Evolutionary conservation across 2,113 vertebrate genomes (phyloP).

Genomic region (Suncus etruscus): DNA sequence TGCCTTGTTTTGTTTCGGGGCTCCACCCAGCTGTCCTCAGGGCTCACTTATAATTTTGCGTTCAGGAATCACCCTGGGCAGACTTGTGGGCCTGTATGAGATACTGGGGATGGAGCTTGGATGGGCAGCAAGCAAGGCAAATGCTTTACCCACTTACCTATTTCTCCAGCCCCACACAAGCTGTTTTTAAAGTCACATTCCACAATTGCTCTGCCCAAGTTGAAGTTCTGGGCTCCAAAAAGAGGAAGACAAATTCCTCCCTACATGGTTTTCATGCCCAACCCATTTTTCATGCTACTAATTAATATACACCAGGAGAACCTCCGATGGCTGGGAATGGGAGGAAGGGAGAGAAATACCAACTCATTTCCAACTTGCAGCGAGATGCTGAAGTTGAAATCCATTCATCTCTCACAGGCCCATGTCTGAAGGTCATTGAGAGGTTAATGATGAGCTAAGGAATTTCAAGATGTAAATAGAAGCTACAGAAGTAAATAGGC

Average conservation of each 20-base stretch:
- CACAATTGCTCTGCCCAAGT: not conserved
- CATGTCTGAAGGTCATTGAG: slow-evolving; percentile 73
- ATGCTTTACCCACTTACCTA: too few relatives aligned
- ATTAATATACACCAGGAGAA: slow-evolving; percentile 1
- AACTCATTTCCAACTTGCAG: slow-evolving; percentile 29
- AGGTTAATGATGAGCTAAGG: slow-evolving; percentile 74
- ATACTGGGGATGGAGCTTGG: too few relatives aligned
- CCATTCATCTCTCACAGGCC: slow-evolving; percentile 68
- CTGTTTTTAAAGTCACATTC: too few relatives aligned
- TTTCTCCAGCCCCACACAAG: too few relatives aligned
- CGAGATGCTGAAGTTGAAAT: slow-evolving; percentile 39
- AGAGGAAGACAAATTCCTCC: not conserved
- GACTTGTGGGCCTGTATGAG: too few relatives aligned
- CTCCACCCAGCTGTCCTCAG: too few relatives aligned
- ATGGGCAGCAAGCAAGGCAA: too few relatives aligned
- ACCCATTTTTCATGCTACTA: not conserved
- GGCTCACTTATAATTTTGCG: too few relatives aligned
- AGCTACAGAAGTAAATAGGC: slow-evolving; percentile 71
- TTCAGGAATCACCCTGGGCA: too few relatives aligned
- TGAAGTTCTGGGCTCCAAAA: slow-evolving; percentile 17
- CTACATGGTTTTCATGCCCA: not conserved
- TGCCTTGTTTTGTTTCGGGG: too few relatives aligned
- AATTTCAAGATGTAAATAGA: slow-evolving; percentile 73
- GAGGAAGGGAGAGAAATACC: slow-evolving; percentile 28
- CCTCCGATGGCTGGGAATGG: not conserved